phyloP scores from a whole-genome alignment of 53 echinoderm and acorn worm species.

The Holothuria leucospilota region DNA sequence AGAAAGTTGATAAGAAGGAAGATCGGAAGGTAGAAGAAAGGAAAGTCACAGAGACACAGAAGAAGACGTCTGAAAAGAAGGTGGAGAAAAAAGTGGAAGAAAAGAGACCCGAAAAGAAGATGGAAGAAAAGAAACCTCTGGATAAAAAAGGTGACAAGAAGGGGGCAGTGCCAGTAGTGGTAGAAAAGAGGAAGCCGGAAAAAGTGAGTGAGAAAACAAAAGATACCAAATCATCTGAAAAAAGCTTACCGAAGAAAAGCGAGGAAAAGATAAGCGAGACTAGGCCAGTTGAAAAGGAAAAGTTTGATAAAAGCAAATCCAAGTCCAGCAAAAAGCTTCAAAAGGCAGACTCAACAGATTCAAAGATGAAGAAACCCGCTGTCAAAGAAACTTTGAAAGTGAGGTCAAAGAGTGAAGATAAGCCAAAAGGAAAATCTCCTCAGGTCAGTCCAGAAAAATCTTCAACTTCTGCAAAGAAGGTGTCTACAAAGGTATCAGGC shows the following conservation, averaged over 20 bases:
- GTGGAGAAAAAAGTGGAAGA: constrained; percentile 41
- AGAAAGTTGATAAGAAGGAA: constrained; percentile 9
- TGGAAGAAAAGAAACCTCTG: constrained; percentile 45
- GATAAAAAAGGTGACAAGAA: constrained; percentile 70
- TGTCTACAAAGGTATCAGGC: constrained; percentile 45
- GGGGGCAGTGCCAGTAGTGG: constrained; percentile 42
- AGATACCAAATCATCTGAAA: constrained; percentile 28
- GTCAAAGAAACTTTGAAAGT: constrained; percentile 22
- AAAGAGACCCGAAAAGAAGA: constrained; percentile 29
- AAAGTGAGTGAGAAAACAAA: constrained; percentile 54
- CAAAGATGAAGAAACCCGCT: constrained; percentile 14
- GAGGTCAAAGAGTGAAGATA: constrained; percentile 54
- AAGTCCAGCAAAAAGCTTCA: constrained; percentile 45
- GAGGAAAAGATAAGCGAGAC: constrained; percentile 51
- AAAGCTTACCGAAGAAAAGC: constrained; percentile 48
- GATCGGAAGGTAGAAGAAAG: constrained; percentile 11
- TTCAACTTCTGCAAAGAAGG: not conserved
- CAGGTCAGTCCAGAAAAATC: constrained; percentile 18
- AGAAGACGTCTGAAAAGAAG: constrained; percentile 38
- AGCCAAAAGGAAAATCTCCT: constrained; percentile 26
- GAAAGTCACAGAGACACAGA: constrained; percentile 13
- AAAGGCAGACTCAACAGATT: constrained; percentile 5
- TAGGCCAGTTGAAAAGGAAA: constrained; percentile 57
- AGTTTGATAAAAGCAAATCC: constrained; percentile 28
- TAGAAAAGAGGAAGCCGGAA: constrained; percentile 55